Percentiles rank a stretch among this genome's conserved stretches.
Evolutionary conservation across 2,113 vertebrate genomes (phyloP).

Genomic region (Fregata magnificens): DNA sequence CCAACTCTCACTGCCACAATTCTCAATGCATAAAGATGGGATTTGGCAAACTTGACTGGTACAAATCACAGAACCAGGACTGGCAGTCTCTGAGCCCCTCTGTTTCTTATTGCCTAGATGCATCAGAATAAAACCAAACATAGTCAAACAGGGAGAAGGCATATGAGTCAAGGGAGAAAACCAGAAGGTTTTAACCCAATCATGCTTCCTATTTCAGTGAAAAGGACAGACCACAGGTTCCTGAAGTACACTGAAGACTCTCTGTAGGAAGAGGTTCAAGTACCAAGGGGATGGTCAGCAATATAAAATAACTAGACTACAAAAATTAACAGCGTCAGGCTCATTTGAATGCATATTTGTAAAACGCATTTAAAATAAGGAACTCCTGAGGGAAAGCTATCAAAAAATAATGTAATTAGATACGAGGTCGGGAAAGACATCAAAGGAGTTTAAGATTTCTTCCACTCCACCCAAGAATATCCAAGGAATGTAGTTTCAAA

Average conservation of each 20-base stretch:
- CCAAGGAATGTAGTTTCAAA: neutral
- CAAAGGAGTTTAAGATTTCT: slow-evolving; percentile 12
- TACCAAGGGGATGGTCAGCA: neutral
- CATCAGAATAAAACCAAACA: neutral
- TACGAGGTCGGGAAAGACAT: neutral
- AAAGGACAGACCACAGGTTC: neutral
- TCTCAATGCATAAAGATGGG: neutral
- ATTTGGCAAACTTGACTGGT: neutral
- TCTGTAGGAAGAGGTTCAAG: neutral
- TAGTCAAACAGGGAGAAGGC: neutral
- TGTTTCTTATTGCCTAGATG: neutral
- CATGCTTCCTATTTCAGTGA: neutral
- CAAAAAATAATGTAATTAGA: neutral
- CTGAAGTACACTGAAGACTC: neutral
- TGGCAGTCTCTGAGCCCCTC: neutral
- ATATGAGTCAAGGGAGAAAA: neutral
- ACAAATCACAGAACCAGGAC: neutral
- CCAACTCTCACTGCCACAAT: neutral
- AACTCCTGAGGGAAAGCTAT: neutral
- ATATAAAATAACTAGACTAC: neutral
- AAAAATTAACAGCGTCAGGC: neutral
- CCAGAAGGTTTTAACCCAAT: neutral
- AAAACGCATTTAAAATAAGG: neutral
- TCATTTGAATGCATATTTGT: neutral
- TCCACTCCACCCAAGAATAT: neutral